Base-by-base conservation (phyloP, 1,140 invertebrate genomes). In the Aleiodes sp. region DNA sequence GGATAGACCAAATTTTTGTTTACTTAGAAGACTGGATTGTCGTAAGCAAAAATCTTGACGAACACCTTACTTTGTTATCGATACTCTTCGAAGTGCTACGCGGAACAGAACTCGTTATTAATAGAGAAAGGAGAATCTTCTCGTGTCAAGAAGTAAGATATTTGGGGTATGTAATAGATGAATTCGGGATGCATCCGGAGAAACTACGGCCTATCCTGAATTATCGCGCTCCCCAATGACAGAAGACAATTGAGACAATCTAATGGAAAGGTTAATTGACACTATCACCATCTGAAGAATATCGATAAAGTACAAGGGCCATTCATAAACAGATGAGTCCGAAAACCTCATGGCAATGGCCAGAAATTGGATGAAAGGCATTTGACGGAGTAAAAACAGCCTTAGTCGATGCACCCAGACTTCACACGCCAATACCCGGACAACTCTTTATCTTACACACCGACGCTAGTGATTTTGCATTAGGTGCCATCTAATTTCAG, bases 81-180 rank as follows among this genome's bases (percentile, higher is more conserved):
- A 16, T 61, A 4, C 10, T 61, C 7, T 61, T 61, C n/a, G 59
- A 61, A 33, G 31, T 35, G 10, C 29, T 63, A 2, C 61, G 61
- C 10, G 61, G 43, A 21, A 39, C 33, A 8, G 43, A 39, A 35
- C 41, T 60, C 28, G 59, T 28, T 19, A 57, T 57, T 33, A 60
- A 60, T 35, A 24, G 52, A 8, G 66, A 68, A 12, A 68, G 61
- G 21, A 68, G 66, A 43, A 68, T 52, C 28, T 68, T 68, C 57
- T 52, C 66, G 2, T 68, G 66, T 57, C 19, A 16, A 19, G 57
- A 68, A 59, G 41, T 83, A 12, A 65, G 68, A 4, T 78, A 76
- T 52, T 37, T 84, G 14, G 82, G 80, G 7, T 72, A 75, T 28
- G 7, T 74, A 9, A 61, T 79, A n/a, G 52, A 52, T 2, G 0